A percentile compares a stretch with the other conserved stretches of the same genome.
Conservation (phyloP, 2,888 invertebrate species). For the Iphiclides podalirius region DNA sequence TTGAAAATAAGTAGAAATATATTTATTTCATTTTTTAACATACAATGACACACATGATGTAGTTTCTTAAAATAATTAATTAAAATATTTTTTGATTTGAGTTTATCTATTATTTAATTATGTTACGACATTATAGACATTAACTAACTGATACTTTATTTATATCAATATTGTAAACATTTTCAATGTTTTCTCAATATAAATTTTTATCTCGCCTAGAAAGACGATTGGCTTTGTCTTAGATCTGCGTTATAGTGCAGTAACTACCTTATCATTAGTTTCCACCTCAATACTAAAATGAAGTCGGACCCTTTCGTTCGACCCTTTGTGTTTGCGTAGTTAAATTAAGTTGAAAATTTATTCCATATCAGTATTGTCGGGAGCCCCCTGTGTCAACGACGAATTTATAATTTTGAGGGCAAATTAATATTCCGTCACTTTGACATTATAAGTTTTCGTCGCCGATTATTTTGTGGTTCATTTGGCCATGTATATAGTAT, state of each 20-base stretch:
- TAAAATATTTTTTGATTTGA: too few relatives aligned
- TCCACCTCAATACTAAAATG: constrained; percentile 72
- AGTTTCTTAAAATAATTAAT: too few relatives aligned
- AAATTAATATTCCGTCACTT: constrained; percentile 48
- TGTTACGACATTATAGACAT: too few relatives aligned
- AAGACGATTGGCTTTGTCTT: too few relatives aligned
- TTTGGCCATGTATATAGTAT: background rate
- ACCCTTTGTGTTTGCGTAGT: constrained; percentile 74
- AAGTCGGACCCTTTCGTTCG: constrained; percentile 66
- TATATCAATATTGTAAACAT: too few relatives aligned
- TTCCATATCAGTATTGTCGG: constrained; percentile 67
- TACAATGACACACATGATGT: too few relatives aligned
- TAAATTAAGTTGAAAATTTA: constrained; percentile 80
- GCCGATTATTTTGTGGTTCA: constrained; percentile 30
- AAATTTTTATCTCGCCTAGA: too few relatives aligned
- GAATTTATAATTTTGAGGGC: constrained; percentile 72
- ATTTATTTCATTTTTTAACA: too few relatives aligned
- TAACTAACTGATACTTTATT: too few relatives aligned
- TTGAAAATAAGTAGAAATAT: too few relatives aligned
- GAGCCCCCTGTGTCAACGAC: constrained; percentile 64
- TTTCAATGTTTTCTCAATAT: too few relatives aligned
- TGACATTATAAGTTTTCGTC: constrained; percentile 52
- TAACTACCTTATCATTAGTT: constrained; percentile 74
- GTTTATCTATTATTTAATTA: too few relatives aligned
- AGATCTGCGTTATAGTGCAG: constrained; percentile 27